Conservation (phyloP, 2,888 invertebrate species). For the Frankliniella intonsa region DNA sequence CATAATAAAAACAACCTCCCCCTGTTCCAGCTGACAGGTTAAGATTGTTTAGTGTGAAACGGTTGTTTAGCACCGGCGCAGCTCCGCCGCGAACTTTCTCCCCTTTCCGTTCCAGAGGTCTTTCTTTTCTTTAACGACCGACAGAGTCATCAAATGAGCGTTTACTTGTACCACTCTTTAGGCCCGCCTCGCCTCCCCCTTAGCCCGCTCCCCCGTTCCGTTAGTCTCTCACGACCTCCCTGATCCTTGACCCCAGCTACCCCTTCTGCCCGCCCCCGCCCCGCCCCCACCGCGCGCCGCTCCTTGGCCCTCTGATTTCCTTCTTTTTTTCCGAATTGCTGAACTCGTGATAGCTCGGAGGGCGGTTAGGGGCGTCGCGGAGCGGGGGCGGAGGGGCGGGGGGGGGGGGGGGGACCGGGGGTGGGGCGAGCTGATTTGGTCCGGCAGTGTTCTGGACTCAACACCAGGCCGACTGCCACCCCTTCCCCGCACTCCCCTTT, state of each 20-base stretch:
- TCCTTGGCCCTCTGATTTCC: neutral
- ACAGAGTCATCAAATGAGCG: constrained; percentile 1
- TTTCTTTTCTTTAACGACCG: constrained; percentile 1
- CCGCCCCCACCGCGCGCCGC: neutral
- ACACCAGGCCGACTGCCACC: too few species aligned
- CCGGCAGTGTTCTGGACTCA: too few species aligned
- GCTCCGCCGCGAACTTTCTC: neutral
- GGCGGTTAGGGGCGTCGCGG: neutral
- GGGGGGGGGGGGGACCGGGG: neutral
- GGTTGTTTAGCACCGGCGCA: too few species aligned
- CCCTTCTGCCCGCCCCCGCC: neutral
- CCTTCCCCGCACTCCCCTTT: too few species aligned
- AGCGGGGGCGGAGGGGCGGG: neutral
- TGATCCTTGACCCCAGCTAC: neutral
- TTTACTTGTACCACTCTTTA: constrained; percentile 1
- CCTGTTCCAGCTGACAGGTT: too few species aligned
- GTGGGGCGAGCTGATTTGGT: neutral
- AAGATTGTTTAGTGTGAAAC: too few species aligned
- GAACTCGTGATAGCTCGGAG: neutral
- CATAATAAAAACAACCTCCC: too few species aligned
- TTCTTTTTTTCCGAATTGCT: neutral
- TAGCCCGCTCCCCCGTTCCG: neutral
- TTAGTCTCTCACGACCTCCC: neutral
- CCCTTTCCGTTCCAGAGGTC: neutral
- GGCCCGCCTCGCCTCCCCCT: neutral